Conservation (phyloP, 2,888 invertebrate genomes). For the Synanthedon tipuliformis region DNA sequence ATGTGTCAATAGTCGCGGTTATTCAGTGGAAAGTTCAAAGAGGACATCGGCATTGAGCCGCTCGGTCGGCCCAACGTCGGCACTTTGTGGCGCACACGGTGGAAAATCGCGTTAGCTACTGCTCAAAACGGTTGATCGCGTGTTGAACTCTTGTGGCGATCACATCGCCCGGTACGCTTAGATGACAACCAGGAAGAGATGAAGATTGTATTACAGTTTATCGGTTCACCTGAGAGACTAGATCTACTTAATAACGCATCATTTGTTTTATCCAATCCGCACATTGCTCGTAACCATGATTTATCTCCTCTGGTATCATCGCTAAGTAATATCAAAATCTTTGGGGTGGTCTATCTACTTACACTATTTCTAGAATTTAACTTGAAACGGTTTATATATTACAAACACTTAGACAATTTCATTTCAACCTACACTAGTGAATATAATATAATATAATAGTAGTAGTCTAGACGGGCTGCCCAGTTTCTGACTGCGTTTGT, state of each 20-base stretch:
- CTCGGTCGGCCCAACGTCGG: constrained; percentile 18
- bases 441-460: too few relatives aligned
- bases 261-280: background rate
- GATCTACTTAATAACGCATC: constrained; percentile 5
- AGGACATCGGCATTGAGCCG: constrained; percentile 39
- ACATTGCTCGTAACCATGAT: too few relatives aligned
- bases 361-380: too few relatives aligned
- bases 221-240: constrained; percentile 2
- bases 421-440: too few relatives aligned
- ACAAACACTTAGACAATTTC: too few relatives aligned
- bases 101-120: constrained; percentile 47
- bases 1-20: constrained; percentile 59
- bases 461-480: too few relatives aligned
- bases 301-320: too few relatives aligned
- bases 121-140: constrained; percentile 31
- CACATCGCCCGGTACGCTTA: background rate
- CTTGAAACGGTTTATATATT: too few relatives aligned
- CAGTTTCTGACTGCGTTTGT: too few relatives aligned
- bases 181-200: constrained; percentile 35
- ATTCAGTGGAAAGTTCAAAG: constrained; percentile 62
- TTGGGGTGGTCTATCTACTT: too few relatives aligned
- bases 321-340: too few relatives aligned
- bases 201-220: constrained; percentile 15
- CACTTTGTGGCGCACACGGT: constrained; percentile 43
- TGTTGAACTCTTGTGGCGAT: constrained; percentile 11